A percentile compares a stretch with the other conserved stretches of the same genome.
Conservation (phyloP, 2,888 invertebrate genomes). For the Idaea aversata region DNA sequence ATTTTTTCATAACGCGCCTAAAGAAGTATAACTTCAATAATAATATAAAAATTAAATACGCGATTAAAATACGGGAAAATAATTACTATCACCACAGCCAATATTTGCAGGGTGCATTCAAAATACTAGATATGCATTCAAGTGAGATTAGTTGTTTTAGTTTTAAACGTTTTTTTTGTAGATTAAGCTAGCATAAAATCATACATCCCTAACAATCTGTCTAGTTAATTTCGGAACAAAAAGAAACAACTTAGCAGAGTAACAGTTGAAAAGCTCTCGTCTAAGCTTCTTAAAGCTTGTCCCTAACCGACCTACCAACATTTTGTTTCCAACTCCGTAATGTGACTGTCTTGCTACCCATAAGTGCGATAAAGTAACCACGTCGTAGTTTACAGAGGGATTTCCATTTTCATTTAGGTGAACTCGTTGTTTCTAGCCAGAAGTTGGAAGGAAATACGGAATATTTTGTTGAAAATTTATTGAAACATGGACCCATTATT, state of each 20-base stretch:
- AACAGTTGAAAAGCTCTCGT: not conserved
- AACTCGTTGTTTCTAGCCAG: not conserved
- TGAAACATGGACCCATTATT: not conserved
- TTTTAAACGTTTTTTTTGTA: too few relatives aligned
- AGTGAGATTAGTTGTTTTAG: too few relatives aligned
- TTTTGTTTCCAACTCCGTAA: not conserved
- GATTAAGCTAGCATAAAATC: too few relatives aligned
- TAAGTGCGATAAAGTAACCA: not conserved
- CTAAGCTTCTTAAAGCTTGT: slow-evolving; percentile 1
- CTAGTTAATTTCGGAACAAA: not conserved
- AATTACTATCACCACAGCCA: slow-evolving; percentile 20
- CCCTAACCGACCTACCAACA: not conserved
- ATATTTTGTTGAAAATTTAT: not conserved
- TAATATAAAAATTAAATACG: too few relatives aligned
- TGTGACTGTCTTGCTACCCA: not conserved
- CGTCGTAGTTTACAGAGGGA: not conserved
- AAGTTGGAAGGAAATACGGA: not conserved
- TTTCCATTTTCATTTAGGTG: not conserved
- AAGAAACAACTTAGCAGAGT: slow-evolving; percentile 3
- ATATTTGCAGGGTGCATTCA: too few relatives aligned
- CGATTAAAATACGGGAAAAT: too few relatives aligned
- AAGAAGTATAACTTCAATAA: not conserved
- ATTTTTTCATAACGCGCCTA: too few relatives aligned
- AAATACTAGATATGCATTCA: too few relatives aligned
- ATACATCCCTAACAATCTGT: not conserved